Conservation (phyloP, 2,113 vertebrate genomes). For the Myrmecobius fasciatus region DNA sequence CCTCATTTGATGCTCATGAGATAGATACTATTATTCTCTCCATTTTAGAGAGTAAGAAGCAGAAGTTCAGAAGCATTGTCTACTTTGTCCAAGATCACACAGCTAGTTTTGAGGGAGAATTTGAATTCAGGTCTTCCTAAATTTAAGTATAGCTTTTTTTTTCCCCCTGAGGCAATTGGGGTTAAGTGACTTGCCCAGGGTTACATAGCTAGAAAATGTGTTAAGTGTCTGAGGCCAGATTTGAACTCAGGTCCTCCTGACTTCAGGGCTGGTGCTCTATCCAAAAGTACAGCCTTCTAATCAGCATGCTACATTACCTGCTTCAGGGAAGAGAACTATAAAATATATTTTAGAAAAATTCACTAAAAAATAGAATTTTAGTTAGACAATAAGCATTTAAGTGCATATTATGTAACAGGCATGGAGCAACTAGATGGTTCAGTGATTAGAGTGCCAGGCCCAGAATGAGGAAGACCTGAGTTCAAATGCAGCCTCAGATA, state of each 20-base stretch:
- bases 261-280: too few species aligned
- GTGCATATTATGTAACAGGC: background rate
- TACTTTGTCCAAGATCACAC: background rate
- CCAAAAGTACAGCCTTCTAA: background rate
- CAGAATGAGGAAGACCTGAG: background rate
- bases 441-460: background rate
- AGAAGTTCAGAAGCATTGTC: background rate
- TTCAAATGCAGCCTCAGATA: background rate
- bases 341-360: background rate
- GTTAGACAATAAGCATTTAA: background rate
- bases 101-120: background rate
- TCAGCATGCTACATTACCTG: background rate
- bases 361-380: background rate
- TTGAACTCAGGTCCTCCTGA: background rate
- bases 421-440: background rate
- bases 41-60: background rate
- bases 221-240: background rate
- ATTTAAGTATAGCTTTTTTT: too few species aligned
- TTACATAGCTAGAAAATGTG: background rate
- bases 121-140: background rate
- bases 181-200: background rate
- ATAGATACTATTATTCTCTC: background rate
- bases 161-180: too few species aligned
- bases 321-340: background rate
- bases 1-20: background rate